Conservation (phyloP, 2,113 vertebrate species). For the Tyto alba region DNA sequence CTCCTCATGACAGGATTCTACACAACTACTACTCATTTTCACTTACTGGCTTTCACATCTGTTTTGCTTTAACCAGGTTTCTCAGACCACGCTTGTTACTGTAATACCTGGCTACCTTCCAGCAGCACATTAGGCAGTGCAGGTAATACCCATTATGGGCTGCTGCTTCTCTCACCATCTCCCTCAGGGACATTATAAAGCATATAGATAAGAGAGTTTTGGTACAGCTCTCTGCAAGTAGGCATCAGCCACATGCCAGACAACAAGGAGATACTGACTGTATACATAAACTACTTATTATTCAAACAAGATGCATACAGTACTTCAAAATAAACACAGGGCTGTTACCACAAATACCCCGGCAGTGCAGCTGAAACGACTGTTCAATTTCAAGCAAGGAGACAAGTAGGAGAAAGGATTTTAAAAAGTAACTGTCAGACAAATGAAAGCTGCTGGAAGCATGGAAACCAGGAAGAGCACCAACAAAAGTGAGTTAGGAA, state of each 20-base stretch:
- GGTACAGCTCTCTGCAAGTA: not conserved
- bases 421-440: not conserved
- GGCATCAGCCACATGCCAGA: not conserved
- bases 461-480: not conserved
- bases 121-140: not conserved
- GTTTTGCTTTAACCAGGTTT: not conserved
- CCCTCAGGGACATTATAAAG: not conserved
- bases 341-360: not conserved
- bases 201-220: not conserved
- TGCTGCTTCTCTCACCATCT: not conserved
- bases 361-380: not conserved
- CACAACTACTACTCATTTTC: not conserved
- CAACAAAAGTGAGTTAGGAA: not conserved
- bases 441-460: not conserved
- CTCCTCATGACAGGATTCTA: not conserved
- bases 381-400: not conserved
- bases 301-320: not conserved
- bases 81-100: not conserved
- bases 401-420: not conserved
- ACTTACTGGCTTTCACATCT: not conserved
- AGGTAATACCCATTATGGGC: not conserved
- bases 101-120: not conserved
- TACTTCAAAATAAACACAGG: not conserved
- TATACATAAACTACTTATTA: rapidly evolving
- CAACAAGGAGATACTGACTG: not conserved